These are phyloP conservation scores for Athene noctua DNA, from an alignment of 2,113 vertebrate species.

Conservation along the genomic window DNA sequence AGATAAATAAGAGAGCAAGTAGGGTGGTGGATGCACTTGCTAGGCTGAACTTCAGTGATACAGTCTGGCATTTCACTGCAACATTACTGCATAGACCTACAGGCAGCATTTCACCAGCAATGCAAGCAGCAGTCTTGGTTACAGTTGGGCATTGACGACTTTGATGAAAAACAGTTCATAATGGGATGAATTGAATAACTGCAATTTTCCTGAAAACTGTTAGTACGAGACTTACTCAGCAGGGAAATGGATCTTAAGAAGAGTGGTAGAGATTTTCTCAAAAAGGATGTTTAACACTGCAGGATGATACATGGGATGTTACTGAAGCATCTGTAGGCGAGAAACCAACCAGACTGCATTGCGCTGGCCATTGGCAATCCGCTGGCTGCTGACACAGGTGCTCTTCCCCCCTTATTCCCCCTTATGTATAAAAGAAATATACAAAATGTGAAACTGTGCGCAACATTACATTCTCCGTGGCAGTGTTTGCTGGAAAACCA, in stretches of 20 bases:
- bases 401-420: background rate
- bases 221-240: background rate
- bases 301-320: background rate
- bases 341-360: background rate
- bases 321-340: background rate
- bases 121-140: background rate
- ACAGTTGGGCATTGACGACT: background rate
- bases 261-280: background rate
- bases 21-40: background rate
- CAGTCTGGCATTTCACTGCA: background rate
- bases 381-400: background rate
- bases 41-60: background rate
- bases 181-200: background rate
- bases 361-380: background rate
- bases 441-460: background rate
- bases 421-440: background rate
- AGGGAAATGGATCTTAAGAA: background rate
- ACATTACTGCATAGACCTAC: too few relatives aligned
- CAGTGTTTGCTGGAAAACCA: background rate
- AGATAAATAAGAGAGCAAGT: accelerated
- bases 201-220: background rate
- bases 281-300: background rate
- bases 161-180: background rate
- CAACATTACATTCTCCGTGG: background rate
- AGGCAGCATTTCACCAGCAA: background rate